Conservation (phyloP, 2,888 invertebrate genomes). For the Iphiclides podalirius region DNA sequence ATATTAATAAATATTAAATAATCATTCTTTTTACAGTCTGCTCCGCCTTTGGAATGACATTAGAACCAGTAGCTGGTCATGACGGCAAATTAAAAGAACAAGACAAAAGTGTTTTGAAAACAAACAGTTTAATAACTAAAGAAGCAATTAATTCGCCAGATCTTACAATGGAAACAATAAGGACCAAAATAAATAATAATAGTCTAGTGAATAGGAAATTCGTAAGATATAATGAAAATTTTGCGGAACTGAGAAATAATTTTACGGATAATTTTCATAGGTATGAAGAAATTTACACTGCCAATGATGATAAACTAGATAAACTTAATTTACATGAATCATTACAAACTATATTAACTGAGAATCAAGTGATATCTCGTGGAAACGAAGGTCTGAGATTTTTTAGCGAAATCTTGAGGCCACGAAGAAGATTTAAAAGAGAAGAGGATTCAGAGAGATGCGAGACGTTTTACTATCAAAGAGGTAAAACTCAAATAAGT, state of each 20-base stretch:
- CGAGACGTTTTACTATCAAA: conserved; percentile 41
- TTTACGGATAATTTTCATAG: conserved; percentile 27
- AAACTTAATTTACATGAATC: conserved; percentile 38
- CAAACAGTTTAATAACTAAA: conserved; percentile 27
- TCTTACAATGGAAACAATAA: conserved; percentile 31
- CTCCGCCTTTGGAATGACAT: conserved; percentile 48
- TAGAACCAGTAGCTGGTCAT: conserved; percentile 56
- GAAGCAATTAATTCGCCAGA: conserved; percentile 39
- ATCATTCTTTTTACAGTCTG: conserved; percentile 62
- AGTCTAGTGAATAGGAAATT: conserved; percentile 29
- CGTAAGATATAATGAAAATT: conserved; percentile 25
- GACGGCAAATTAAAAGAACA: conserved; percentile 34
- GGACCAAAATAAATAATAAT: conserved; percentile 41
- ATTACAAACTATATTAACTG: neutral
- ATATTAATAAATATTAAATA: too few relatives aligned
- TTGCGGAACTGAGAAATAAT: conserved; percentile 24
- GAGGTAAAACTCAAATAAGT: conserved; percentile 37
- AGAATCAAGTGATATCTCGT: conserved; percentile 27
- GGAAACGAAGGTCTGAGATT: conserved; percentile 28
- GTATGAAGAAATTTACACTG: conserved; percentile 41
- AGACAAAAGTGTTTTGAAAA: conserved; percentile 31
- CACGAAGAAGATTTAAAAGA: conserved; percentile 43
- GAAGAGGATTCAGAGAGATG: conserved; percentile 44
- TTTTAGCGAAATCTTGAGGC: conserved; percentile 31
- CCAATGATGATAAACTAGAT: conserved; percentile 33